Evolutionary conservation across 2,797 vertebrate genomes (phyloP).

Genomic region (Tangara arthus): DNA sequence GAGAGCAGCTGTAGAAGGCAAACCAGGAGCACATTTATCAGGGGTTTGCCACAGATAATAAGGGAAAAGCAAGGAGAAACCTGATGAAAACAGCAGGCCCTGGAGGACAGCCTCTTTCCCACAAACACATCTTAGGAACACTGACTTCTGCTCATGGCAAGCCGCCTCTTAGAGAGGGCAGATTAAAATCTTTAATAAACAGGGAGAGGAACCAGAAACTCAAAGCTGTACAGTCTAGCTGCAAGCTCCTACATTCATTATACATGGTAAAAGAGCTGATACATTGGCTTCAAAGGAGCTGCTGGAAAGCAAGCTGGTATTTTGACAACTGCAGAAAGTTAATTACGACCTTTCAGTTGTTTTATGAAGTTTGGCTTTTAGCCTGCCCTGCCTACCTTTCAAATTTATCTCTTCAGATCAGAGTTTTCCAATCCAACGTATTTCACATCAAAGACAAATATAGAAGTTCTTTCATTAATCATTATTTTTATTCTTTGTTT

Average conservation of each 20-base stretch:
- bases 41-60: not conserved
- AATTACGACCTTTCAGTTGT: conserved; percentile 13
- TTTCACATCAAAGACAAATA: conserved; percentile 33
- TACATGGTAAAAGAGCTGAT: not conserved
- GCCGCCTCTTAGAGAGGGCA: not conserved
- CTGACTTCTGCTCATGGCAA: not conserved
- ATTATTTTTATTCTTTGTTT: conserved; percentile 23
- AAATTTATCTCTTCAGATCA: conserved; percentile 15
- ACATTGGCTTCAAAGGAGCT: not conserved
- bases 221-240: not conserved
- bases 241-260: not conserved
- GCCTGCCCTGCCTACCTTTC: conserved; percentile 5
- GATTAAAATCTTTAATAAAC: not conserved
- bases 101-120: not conserved
- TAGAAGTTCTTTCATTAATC: not conserved
- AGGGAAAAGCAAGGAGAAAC: not conserved
- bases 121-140: not conserved
- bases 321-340: conserved; percentile 37
- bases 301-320: not conserved
- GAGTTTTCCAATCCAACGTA: not conserved
- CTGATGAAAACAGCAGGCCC: not conserved
- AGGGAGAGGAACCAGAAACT: not conserved
- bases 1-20: not conserved
- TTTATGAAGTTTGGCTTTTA: conserved; percentile 24
- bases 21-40: not conserved